phyloP scores from a whole-genome alignment of 2,797 vertebrate genomes.

The Natrix natrix region DNA sequence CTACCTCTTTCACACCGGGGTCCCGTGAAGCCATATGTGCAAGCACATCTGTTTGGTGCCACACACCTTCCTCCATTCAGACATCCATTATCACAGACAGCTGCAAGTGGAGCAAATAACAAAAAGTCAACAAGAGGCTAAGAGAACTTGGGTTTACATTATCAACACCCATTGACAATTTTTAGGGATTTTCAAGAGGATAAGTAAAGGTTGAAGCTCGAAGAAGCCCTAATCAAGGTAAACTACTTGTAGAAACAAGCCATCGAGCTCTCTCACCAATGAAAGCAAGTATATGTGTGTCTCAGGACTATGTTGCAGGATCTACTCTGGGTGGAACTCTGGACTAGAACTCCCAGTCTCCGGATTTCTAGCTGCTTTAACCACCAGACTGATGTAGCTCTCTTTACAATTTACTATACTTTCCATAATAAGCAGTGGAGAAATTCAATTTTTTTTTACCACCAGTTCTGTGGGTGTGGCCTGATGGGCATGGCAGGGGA shows the following conservation, averaged over 20 bases:
- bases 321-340: too few species aligned
- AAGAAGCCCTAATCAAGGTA: not conserved
- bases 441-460: too few species aligned
- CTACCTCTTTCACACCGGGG: slow-evolving; percentile 98
- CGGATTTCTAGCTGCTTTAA: not conserved
- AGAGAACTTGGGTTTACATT: not conserved
- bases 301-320: too few species aligned
- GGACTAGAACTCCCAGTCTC: not conserved
- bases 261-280: not conserved
- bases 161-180: not conserved
- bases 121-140: slow-evolving; percentile 1
- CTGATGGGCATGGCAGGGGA: too few species aligned
- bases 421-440: not conserved
- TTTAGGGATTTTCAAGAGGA: not conserved
- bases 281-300: too few species aligned
- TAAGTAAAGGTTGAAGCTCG: not conserved
- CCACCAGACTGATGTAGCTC: not conserved
- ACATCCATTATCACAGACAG: slow-evolving; percentile 95
- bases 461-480: too few species aligned
- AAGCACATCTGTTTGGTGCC: slow-evolving; percentile 94
- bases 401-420: not conserved
- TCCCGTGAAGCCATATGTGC: slow-evolving; percentile 96
- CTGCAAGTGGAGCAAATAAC: slow-evolving; percentile 69
- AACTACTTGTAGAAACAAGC: not conserved
- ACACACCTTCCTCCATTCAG: slow-evolving; percentile 94